These are phyloP conservation scores for Ellobius talpinus DNA, from an alignment of 2,113 vertebrate species.

Conservation along the genomic window DNA sequence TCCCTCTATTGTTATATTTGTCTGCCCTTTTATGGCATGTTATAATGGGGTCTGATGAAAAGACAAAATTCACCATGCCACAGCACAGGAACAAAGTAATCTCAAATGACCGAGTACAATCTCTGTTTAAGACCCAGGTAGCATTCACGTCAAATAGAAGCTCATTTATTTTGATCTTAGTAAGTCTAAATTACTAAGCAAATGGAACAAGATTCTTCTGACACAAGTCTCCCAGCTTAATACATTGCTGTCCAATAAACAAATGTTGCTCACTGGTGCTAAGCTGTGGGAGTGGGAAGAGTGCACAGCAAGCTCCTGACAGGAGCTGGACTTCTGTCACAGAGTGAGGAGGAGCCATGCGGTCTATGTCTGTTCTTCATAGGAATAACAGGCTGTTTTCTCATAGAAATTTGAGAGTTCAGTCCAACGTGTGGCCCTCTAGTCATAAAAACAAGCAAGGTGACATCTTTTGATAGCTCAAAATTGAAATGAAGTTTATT, in stretches of 20 bases:
- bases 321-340: neutral
- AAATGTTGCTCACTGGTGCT: conserved; percentile 2
- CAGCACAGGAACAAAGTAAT: conserved; percentile 42
- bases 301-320: neutral
- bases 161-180: neutral
- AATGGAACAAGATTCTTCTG: conserved; percentile 59
- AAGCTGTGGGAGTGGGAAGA: neutral
- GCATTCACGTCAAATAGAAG: neutral
- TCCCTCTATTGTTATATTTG: neutral
- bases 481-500: conserved; percentile 3
- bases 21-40: neutral
- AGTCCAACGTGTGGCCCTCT: neutral
- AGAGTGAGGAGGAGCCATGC: neutral
- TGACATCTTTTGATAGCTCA: neutral
- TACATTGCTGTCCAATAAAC: conserved; percentile 61
- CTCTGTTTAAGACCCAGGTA: conserved; percentile 9
- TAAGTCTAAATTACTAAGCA: conserved; percentile 64
- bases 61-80: conserved; percentile 20
- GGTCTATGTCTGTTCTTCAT: neutral
- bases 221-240: conserved; percentile 37
- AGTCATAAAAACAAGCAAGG: neutral
- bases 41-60: conserved; percentile 28
- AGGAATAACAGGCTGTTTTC: neutral
- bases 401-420: neutral
- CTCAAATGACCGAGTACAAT: neutral